These are phyloP conservation scores for Anthoptus insignis DNA, from an alignment of 2,888 invertebrate species.

Conservation along the genomic window DNA sequence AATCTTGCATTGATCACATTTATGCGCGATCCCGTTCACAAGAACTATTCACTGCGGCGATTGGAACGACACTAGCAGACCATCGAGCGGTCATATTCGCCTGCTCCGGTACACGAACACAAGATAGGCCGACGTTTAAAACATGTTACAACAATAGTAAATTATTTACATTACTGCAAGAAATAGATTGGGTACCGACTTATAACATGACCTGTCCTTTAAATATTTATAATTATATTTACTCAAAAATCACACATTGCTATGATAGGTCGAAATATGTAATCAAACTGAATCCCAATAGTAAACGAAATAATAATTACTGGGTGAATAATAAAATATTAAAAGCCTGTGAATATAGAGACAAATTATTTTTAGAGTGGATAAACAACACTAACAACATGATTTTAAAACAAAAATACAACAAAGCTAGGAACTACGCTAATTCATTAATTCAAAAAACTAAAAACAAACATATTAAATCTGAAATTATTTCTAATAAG, in stretches of 20 bases:
- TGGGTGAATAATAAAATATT: background rate
- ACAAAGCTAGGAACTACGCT: slow-evolving; percentile 23
- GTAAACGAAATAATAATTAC: background rate
- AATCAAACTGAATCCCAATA: background rate
- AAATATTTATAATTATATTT: slow-evolving; percentile 11
- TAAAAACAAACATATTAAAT: slow-evolving; percentile 23
- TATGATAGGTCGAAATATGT: background rate
- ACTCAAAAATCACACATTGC: background rate
- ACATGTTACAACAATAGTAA: background rate
- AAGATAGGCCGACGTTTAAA: slow-evolving; percentile 8
- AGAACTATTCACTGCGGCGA: slow-evolving; percentile 39
- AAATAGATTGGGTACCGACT: slow-evolving; percentile 3
- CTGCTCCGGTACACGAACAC: background rate
- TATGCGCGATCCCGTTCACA: slow-evolving; percentile 36
- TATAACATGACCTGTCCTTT: background rate
- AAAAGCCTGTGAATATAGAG: background rate
- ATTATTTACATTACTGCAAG: background rate
- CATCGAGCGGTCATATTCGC: slow-evolving; percentile 20
- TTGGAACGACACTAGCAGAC: slow-evolving; percentile 38
- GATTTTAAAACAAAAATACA: slow-evolving; percentile 19
- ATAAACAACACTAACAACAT: slow-evolving; percentile 21
- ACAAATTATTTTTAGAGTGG: slow-evolving; percentile 18
- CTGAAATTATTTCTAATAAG: slow-evolving; percentile 1
- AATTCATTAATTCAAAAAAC: slow-evolving; percentile 9
- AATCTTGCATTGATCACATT: slow-evolving; percentile 43